A percentile compares a stretch with the other conserved stretches of the same genome.
Evolutionary conservation across 1,140 invertebrate species (phyloP).

Genomic region (Aethina tumida): DNA sequence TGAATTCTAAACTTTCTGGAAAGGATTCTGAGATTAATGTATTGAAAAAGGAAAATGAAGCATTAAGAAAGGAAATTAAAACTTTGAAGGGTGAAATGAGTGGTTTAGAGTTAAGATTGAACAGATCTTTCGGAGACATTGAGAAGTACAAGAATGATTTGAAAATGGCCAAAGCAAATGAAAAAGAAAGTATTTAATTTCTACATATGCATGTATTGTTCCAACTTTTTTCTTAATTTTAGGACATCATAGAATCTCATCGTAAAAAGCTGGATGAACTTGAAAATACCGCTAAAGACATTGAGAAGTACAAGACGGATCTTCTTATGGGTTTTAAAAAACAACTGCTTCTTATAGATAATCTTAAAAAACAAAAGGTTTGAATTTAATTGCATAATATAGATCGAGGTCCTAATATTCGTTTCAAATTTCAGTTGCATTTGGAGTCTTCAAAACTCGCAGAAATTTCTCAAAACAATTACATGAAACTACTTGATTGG

Average conservation of each 20-base stretch:
- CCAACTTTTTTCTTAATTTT: slow-evolving; percentile 8
- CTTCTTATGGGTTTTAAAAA: slow-evolving; percentile 42
- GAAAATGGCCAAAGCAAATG: slow-evolving; percentile 38
- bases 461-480: slow-evolving; percentile 37
- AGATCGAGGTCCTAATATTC: too few relatives aligned
- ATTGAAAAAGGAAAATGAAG: slow-evolving; percentile 42
- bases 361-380: slow-evolving; percentile 46
- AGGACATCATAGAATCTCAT: slow-evolving; percentile 39
- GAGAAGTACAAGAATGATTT: slow-evolving; percentile 37
- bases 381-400: too few relatives aligned
- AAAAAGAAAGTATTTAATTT: slow-evolving; percentile 34
- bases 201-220: not conserved
- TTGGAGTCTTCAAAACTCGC: slow-evolving; percentile 36
- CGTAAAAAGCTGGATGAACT: slow-evolving; percentile 37
- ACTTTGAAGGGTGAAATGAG: slow-evolving; percentile 29
- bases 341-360: slow-evolving; percentile 41
- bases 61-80: slow-evolving; percentile 39
- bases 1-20: slow-evolving; percentile 32
- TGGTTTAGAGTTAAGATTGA: slow-evolving; percentile 36
- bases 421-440: slow-evolving; percentile 37
- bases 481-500: slow-evolving; percentile 38
- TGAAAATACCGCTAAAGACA: slow-evolving; percentile 31
- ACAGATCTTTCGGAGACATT: slow-evolving; percentile 38
- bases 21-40: slow-evolving; percentile 35
- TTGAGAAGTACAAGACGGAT: slow-evolving; percentile 41